phyloP scores from a whole-genome alignment of 2,113 vertebrate genomes.

The Geococcyx californianus region DNA sequence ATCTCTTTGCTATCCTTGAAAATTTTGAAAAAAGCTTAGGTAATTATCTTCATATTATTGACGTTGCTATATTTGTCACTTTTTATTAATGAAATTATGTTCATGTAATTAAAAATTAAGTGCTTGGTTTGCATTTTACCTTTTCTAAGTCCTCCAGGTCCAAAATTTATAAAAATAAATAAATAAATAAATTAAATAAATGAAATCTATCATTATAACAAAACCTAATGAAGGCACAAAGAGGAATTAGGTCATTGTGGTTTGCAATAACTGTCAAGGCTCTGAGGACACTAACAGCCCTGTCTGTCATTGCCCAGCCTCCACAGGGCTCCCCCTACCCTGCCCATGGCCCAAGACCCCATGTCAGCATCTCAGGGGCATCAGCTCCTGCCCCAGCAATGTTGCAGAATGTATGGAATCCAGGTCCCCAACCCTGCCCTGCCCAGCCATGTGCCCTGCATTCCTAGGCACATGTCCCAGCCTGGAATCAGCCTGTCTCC shows the following conservation, averaged over 20 bases:
- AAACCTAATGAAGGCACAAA: background rate
- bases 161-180: background rate
- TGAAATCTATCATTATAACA: background rate
- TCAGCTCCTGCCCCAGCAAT: background rate
- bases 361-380: accelerated
- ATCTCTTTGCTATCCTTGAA: background rate
- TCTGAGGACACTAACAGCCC: background rate
- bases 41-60: background rate
- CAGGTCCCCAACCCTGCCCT: background rate
- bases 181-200: no score
- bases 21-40: background rate
- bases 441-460: accelerated
- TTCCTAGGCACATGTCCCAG: background rate
- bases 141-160: background rate
- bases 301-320: background rate
- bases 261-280: background rate
- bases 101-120: background rate
- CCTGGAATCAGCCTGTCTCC: accelerated
- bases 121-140: background rate
- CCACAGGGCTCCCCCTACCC: accelerated
- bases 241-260: background rate
- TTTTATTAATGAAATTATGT: background rate
- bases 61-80: background rate
- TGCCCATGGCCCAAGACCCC: accelerated
- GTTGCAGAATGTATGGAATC: accelerated